These are phyloP conservation scores for Acrobasis consociella DNA, from an alignment of 2,888 invertebrate genomes.

Conservation along the genomic window DNA sequence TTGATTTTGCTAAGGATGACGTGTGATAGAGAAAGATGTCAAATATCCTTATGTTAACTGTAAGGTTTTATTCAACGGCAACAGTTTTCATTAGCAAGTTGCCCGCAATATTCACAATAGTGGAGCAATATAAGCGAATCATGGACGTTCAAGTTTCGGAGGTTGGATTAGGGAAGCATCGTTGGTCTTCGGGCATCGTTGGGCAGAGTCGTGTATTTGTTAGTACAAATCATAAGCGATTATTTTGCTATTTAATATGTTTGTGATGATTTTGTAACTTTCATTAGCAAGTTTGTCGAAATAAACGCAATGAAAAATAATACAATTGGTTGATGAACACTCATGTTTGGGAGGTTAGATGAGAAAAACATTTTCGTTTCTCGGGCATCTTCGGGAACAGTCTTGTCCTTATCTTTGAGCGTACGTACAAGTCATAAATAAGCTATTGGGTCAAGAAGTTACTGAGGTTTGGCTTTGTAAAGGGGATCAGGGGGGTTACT, in stretches of 20 bases:
- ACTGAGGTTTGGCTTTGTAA: no score
- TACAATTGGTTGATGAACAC: constrained; percentile 1
- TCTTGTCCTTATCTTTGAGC: no score
- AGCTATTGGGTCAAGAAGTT: no score
- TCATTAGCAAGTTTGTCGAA: background rate
- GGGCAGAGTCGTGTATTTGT: constrained; percentile 1
- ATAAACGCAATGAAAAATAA: background rate
- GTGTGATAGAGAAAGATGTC: no score
- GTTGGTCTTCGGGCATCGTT: constrained; percentile 17
- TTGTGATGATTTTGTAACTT: background rate
- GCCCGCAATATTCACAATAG: background rate
- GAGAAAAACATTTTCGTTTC: constrained; percentile 4
- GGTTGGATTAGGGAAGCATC: constrained; percentile 17
- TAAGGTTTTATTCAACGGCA: background rate
- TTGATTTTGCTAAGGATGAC: no score
- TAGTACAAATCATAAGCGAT: constrained; percentile 1
- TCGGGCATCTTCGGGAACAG: background rate
- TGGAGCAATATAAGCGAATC: constrained; percentile 13
- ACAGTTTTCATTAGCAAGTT: constrained; percentile 14
- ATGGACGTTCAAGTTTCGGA: constrained; percentile 9
- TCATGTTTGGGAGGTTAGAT: constrained; percentile 8
- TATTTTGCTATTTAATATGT: background rate
- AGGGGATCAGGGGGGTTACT: no score
- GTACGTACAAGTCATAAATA: no score
- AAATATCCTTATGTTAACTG: no score